phyloP scores from a whole-genome alignment of 2,888 invertebrate genomes.

The Ashinkailepas kermadecensis region DNA sequence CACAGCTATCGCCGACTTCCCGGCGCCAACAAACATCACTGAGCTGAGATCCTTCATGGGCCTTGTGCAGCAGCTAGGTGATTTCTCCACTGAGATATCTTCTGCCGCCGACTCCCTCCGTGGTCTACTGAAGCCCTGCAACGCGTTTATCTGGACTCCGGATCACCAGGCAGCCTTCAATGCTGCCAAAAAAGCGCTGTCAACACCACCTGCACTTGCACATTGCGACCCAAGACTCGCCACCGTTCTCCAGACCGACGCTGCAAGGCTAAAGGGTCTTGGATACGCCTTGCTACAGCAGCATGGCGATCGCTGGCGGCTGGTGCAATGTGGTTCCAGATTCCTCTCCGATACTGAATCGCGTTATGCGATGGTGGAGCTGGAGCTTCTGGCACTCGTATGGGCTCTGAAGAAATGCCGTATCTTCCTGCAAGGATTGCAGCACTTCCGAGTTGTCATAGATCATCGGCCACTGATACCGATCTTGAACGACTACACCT shows the following conservation, averaged over 20 bases:
- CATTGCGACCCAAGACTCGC: neutral
- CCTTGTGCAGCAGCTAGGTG: neutral
- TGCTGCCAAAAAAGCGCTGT: neutral
- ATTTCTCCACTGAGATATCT: neutral
- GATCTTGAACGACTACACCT: neutral
- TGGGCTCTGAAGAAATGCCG: neutral
- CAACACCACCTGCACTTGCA: neutral
- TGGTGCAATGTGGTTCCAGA: neutral
- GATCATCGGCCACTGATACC: neutral
- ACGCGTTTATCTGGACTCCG: neutral
- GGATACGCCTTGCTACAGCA: neutral
- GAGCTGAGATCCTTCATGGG: neutral
- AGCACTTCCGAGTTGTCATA: neutral
- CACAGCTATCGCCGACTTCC: neutral
- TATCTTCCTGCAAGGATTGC: neutral
- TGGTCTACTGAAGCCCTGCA: neutral
- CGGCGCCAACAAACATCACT: neutral
- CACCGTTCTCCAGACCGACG: neutral
- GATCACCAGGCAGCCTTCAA: neutral
- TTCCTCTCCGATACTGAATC: neutral
- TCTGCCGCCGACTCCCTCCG: neutral
- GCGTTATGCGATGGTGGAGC: neutral
- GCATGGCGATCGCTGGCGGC: neutral
- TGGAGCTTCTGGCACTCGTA: neutral
- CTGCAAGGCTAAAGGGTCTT: neutral